Percentiles rank a stretch among this genome's conserved stretches.
Evolutionary conservation across 1,140 invertebrate species (phyloP).

Genomic region (Melanaphis sacchari): DNA sequence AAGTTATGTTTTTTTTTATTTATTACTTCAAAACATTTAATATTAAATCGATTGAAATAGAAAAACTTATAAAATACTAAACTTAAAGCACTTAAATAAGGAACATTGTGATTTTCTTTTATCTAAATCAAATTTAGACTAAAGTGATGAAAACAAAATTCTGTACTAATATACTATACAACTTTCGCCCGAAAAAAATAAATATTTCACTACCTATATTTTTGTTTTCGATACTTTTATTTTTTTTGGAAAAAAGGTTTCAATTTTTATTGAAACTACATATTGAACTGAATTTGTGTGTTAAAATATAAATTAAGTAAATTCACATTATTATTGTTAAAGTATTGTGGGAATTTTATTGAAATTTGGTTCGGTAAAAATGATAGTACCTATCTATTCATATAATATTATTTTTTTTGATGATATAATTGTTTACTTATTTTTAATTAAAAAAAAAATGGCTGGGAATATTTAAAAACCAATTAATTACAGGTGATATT

Average conservation of each 20-base stretch:
- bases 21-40: not conserved
- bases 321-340: not conserved
- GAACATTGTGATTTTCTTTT: not conserved
- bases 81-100: not conserved
- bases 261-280: not conserved
- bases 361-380: not conserved
- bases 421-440: not conserved
- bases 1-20: slow-evolving; percentile 19
- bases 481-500: not conserved
- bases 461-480: not conserved
- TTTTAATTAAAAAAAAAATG: not conserved
- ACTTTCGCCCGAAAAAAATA: not conserved
- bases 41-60: not conserved
- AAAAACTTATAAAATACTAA: not conserved
- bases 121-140: not conserved
- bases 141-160: not conserved
- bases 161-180: not conserved
- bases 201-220: not conserved
- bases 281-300: not conserved
- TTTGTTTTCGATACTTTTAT: not conserved
- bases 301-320: not conserved
- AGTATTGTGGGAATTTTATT: not conserved
- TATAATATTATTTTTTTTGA: not conserved
- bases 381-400: not conserved
- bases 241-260: not conserved